These are phyloP conservation scores for Sturnus vulgaris DNA, from an alignment of 2,113 vertebrate genomes.

Conservation along the genomic window DNA sequence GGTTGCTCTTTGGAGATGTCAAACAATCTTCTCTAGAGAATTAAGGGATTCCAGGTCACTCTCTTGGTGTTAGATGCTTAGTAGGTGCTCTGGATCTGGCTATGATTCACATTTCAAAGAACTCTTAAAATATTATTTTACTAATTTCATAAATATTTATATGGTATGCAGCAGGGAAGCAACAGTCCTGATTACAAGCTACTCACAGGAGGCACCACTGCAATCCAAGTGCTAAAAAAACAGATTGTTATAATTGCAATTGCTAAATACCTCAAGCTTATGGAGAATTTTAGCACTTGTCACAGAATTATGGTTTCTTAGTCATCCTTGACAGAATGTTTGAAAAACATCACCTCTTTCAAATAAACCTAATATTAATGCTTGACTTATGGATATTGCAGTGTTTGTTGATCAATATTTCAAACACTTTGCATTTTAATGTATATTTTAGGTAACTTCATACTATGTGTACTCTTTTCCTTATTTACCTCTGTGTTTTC, in stretches of 20 bases:
- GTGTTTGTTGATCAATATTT: background rate
- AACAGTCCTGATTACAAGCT: conserved; percentile 11
- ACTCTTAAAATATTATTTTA: background rate
- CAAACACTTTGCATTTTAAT: background rate
- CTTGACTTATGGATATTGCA: background rate
- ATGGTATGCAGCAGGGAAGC: background rate
- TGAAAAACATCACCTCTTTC: background rate
- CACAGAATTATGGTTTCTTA: background rate
- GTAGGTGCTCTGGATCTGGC: background rate
- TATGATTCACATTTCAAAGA: background rate
- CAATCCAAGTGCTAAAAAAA: background rate
- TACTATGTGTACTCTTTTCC: background rate
- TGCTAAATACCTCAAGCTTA: background rate
- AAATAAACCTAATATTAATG: background rate
- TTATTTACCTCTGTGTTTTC: background rate
- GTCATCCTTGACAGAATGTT: background rate
- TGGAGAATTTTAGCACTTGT: background rate
- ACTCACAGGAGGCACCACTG: background rate
- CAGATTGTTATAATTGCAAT: background rate
- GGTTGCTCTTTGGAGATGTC: background rate
- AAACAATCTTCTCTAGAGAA: background rate
- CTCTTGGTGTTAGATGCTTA: background rate
- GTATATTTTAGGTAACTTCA: background rate
- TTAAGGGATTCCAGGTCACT: background rate
- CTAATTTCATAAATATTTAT: conserved; percentile 56